These are phyloP conservation scores for Platichthys stellatus DNA, from an alignment of 2,113 vertebrate species.

Conservation along the genomic window DNA sequence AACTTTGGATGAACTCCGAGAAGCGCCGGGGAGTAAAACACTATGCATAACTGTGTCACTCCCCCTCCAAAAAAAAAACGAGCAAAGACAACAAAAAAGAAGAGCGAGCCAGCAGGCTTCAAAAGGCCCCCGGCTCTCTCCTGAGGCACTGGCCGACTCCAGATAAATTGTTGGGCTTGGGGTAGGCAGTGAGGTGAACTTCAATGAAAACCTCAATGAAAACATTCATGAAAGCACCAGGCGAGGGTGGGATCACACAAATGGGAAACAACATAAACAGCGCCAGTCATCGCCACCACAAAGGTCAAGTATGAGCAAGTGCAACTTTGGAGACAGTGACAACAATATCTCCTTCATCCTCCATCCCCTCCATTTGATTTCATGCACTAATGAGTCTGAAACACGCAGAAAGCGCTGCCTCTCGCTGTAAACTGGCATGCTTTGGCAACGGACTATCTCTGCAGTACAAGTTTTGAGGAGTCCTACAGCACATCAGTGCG, in stretches of 20 bases:
- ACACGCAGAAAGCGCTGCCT: slow-evolving; percentile 28
- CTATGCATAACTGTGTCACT: slow-evolving; percentile 79
- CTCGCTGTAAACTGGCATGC: slow-evolving; percentile 1
- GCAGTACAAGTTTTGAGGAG: slow-evolving; percentile 29
- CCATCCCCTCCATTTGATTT: slow-evolving; percentile 60
- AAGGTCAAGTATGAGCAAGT: slow-evolving; percentile 64
- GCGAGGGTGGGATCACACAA: slow-evolving; percentile 62
- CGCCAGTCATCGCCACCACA: slow-evolving; percentile 62
- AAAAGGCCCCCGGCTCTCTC: slow-evolving; percentile 78
- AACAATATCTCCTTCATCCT: slow-evolving; percentile 59
- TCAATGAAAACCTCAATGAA: slow-evolving; percentile 78
- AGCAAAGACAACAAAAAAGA: slow-evolving; percentile 70
- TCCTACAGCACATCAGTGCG: slow-evolving; percentile 20
- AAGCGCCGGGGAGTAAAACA: slow-evolving; percentile 79
- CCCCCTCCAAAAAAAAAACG: slow-evolving; percentile 54
- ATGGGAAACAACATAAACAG: slow-evolving; percentile 65
- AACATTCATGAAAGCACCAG: slow-evolving; percentile 81
- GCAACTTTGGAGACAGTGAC: slow-evolving; percentile 59
- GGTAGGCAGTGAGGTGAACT: slow-evolving; percentile 70
- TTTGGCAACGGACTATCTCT: slow-evolving; percentile 57
- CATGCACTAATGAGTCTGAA: slow-evolving; percentile 74
- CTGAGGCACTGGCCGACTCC: slow-evolving; percentile 80
- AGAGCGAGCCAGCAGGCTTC: slow-evolving; percentile 75
- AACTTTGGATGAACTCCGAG: slow-evolving; percentile 95
- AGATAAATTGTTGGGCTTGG: slow-evolving; percentile 72